Percentiles rank a stretch among this genome's conserved stretches.
Conservation (phyloP, 2,113 vertebrate species). For the Aspiorhynchus laticeps region DNA sequence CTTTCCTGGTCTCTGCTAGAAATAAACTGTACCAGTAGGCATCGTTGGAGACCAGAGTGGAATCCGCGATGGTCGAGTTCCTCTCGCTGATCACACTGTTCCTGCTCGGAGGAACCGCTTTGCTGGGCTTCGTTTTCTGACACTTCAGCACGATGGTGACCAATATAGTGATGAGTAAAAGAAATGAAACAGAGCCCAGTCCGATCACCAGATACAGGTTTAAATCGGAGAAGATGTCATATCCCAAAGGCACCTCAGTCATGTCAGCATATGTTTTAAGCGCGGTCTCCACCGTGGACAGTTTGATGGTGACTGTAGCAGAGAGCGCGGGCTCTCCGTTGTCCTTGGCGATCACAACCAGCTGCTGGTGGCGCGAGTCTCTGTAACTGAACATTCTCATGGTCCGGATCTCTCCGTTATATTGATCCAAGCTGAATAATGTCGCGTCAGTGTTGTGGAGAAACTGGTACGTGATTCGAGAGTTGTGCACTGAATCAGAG, state of each 20-base stretch:
- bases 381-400: slow-evolving; percentile 72
- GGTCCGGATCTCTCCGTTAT: slow-evolving; percentile 53
- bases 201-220: slow-evolving; percentile 66
- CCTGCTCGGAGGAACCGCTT: slow-evolving; percentile 54
- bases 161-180: slow-evolving; percentile 77
- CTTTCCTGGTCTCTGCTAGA: slow-evolving; percentile 62
- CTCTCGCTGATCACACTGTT: slow-evolving; percentile 64
- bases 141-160: slow-evolving; percentile 63
- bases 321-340: too few relatives aligned
- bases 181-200: slow-evolving; percentile 76
- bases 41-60: slow-evolving; percentile 63
- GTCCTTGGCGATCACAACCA: too few relatives aligned
- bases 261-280: too few relatives aligned
- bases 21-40: slow-evolving; percentile 67
- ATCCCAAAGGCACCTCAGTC: too few relatives aligned
- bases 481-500: slow-evolving; percentile 70
- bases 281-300: too few relatives aligned
- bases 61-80: slow-evolving; percentile 63
- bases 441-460: slow-evolving; percentile 69
- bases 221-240: slow-evolving; percentile 65
- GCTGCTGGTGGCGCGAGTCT: too few relatives aligned
- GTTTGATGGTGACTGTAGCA: too few relatives aligned
- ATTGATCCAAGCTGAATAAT: slow-evolving; percentile 66
- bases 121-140: slow-evolving; percentile 57
- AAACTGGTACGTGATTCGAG: slow-evolving; percentile 72